Evolutionary conservation across 2,888 invertebrate genomes (phyloP).

Genomic region (Polymixis lichenea): DNA sequence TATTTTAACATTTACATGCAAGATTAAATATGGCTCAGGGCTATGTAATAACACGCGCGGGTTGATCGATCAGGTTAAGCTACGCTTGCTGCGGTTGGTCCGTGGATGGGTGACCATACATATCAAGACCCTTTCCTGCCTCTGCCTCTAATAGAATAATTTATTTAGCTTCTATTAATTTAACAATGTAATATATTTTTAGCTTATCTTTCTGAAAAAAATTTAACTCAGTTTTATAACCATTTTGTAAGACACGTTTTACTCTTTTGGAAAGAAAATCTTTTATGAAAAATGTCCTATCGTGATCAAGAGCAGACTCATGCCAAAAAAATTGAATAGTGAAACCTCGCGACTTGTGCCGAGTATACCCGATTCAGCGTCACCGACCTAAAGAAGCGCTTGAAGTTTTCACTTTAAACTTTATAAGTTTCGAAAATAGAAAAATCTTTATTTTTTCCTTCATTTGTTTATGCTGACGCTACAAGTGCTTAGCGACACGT

Average conservation of each 20-base stretch:
- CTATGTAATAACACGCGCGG: no score
- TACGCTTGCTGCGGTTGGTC: no score
- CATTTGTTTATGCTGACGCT: conserved; percentile 51
- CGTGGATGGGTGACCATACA: no score
- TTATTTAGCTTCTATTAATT: no score
- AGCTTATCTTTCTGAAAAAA: background rate
- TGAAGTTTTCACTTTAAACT: no score
- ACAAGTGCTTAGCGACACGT: conserved; percentile 62
- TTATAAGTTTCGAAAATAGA: no score
- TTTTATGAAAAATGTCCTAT: background rate
- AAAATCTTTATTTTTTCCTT: background rate
- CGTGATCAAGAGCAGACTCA: background rate
- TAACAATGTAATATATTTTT: no score
- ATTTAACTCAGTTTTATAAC: background rate
- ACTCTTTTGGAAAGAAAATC: background rate
- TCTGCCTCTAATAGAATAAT: no score
- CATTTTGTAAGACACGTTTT: background rate
- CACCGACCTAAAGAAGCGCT: no score
- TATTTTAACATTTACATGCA: background rate
- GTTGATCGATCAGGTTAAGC: no score
- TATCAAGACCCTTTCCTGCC: no score
- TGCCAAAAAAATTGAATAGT: background rate
- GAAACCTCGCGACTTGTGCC: background rate
- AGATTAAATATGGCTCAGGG: background rate
- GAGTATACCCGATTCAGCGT: no score